Evolutionary conservation across 2,113 vertebrate species (phyloP).

Genomic region (Corythornis cristatus): DNA sequence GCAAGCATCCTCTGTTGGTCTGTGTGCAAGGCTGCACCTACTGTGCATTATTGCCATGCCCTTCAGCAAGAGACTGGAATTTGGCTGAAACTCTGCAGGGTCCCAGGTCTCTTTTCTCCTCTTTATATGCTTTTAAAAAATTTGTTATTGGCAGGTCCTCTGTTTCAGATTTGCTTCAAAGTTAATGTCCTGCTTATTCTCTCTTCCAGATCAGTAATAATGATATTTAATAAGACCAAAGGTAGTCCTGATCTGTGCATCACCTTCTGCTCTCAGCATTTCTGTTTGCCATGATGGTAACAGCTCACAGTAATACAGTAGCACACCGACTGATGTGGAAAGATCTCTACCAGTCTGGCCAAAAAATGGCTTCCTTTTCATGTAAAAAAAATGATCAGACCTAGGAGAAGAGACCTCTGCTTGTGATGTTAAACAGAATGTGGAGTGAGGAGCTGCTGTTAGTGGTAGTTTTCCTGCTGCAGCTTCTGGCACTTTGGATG

Average conservation of each 20-base stretch:
- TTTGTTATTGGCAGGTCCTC: slow-evolving; percentile 10
- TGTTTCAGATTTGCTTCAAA: slow-evolving; percentile 20
- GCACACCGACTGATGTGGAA: neutral
- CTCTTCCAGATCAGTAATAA: slow-evolving; percentile 16
- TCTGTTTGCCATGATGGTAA: neutral
- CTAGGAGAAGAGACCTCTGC: neutral
- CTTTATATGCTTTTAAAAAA: neutral
- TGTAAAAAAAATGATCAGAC: neutral
- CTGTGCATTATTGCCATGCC: neutral
- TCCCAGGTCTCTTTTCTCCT: neutral
- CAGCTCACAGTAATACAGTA: neutral
- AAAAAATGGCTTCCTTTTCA: neutral
- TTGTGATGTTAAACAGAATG: neutral
- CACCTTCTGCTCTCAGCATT: neutral
- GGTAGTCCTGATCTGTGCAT: neutral
- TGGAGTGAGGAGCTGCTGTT: neutral
- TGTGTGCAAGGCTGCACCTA: neutral
- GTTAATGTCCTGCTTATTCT: slow-evolving; percentile 35
- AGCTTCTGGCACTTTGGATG: neutral
- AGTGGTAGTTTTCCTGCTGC: neutral
- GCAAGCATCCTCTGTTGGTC: neutral
- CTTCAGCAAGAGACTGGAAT: neutral
- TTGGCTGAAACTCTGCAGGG: neutral
- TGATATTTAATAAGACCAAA: slow-evolving; percentile 5
- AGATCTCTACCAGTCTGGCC: neutral